phyloP scores from a whole-genome alignment of 2,113 vertebrate species.

The Tangachromis dhanisi region DNA sequence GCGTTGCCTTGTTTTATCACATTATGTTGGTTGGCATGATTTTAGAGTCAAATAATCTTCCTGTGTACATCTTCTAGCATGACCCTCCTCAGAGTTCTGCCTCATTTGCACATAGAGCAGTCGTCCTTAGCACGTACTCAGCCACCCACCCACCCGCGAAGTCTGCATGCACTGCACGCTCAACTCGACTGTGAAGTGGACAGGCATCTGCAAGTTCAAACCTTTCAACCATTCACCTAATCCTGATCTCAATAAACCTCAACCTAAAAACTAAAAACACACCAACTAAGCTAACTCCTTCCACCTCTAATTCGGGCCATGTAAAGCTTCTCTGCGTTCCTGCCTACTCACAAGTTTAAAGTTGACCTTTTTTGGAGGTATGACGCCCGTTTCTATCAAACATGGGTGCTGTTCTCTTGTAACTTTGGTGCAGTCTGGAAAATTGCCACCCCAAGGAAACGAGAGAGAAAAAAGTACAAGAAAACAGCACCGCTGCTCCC shows the following conservation, averaged over 20 bases:
- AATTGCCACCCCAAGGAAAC: neutral
- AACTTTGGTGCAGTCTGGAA: constrained; percentile 30
- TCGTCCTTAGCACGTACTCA: constrained; percentile 54
- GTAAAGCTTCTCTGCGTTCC: constrained; percentile 21
- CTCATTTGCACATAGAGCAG: constrained; percentile 84
- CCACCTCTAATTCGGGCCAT: constrained; percentile 55
- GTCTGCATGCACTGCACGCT: constrained; percentile 81
- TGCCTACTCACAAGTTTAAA: constrained; percentile 65
- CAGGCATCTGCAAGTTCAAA: constrained; percentile 69
- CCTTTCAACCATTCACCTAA: constrained; percentile 17
- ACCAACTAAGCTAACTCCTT: constrained; percentile 3
- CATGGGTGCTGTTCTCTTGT: constrained; percentile 72
- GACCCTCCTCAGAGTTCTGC: constrained; percentile 92
- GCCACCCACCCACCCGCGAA: constrained; percentile 66
- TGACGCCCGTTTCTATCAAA: constrained; percentile 39
- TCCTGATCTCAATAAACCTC: neutral
- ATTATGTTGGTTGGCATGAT: constrained; percentile 99
- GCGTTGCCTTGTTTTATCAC: constrained; percentile 99
- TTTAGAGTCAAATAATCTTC: constrained; percentile 99
- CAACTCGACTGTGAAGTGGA: constrained; percentile 78
- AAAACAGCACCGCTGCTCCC: constrained; percentile 68
- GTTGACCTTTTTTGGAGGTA: constrained; percentile 46
- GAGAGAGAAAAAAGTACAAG: constrained; percentile 60
- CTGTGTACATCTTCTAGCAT: constrained; percentile 99
- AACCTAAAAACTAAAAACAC: neutral